phyloP scores from a whole-genome alignment of 2,113 vertebrate species.

The Datnioides undecimradiatus region DNA sequence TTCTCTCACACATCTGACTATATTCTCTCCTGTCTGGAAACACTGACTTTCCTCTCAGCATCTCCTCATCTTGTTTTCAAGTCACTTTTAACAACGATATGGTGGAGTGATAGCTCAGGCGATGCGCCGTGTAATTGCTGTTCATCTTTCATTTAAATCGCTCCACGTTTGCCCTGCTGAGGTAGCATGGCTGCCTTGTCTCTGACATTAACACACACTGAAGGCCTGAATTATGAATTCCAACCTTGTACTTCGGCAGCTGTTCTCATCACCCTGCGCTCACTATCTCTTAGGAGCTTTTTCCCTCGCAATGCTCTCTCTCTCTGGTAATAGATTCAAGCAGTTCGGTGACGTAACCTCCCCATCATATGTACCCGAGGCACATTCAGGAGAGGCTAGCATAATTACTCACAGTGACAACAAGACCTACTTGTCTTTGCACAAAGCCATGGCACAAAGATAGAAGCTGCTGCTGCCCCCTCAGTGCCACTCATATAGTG shows the following conservation, averaged over 20 bases:
- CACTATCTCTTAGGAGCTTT: conserved; percentile 57
- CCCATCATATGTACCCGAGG: conserved; percentile 58
- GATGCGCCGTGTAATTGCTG: conserved; percentile 53
- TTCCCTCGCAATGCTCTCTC: conserved; percentile 36
- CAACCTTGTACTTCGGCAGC: conserved; percentile 73
- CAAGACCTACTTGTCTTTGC: conserved; percentile 71
- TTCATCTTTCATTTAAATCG: conserved; percentile 69
- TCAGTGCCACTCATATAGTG: conserved; percentile 31
- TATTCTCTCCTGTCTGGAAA: conserved; percentile 35
- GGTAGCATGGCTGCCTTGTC: conserved; percentile 59
- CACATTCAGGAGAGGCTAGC: conserved; percentile 70
- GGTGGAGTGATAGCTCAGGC: conserved; percentile 37
- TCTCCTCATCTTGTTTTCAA: conserved; percentile 40
- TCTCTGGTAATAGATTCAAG: conserved; percentile 76
- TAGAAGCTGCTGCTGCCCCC: conserved; percentile 33
- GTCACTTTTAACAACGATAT: conserved; percentile 45
- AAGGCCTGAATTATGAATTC: conserved; percentile 78
- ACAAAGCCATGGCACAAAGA: conserved; percentile 54
- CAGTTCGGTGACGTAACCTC: conserved; percentile 74
- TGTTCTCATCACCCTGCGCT: conserved; percentile 68
- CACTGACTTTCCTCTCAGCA: conserved; percentile 20
- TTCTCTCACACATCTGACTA: conserved; percentile 39
- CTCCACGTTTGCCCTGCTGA: conserved; percentile 57
- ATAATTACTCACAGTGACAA: conserved; percentile 76
- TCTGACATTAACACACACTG: conserved; percentile 66